These are phyloP conservation scores for Phalanger gymnotis DNA, from an alignment of 2,797 vertebrate species.

Conservation along the genomic window DNA sequence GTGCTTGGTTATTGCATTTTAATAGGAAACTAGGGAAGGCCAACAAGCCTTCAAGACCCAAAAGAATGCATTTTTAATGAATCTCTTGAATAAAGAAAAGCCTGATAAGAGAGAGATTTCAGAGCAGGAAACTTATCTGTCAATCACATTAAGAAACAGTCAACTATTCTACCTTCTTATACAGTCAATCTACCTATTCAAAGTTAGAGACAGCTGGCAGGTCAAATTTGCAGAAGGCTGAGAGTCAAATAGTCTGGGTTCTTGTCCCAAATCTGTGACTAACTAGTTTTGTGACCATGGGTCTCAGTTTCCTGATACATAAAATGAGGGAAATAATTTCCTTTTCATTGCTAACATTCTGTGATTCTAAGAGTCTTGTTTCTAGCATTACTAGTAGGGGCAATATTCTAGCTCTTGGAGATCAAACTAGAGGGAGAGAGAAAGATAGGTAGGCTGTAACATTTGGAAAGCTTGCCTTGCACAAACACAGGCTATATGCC, in stretches of 20 bases:
- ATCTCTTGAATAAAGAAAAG: slow-evolving; percentile 50
- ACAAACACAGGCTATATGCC: not conserved
- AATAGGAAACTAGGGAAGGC: slow-evolving; percentile 3
- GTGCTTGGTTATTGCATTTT: not conserved
- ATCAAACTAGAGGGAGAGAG: not conserved
- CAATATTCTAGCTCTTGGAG: not conserved
- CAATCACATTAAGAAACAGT: not conserved
- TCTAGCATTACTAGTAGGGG: not conserved
- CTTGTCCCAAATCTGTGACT: not conserved
- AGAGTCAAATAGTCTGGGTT: slow-evolving; percentile 20
- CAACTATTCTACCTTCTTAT: not conserved
- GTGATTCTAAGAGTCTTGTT: not conserved
- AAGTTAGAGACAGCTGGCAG: not conserved
- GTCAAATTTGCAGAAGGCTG: not conserved
- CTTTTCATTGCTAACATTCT: not conserved
- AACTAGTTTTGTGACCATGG: not conserved
- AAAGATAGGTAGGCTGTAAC: not conserved
- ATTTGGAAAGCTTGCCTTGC: not conserved
- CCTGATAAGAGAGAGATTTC: not conserved
- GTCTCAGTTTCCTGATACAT: not conserved
- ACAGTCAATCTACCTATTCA: not conserved
- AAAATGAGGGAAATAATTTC: not conserved
- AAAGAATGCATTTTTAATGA: slow-evolving; percentile 75
- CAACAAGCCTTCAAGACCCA: slow-evolving; percentile 15
- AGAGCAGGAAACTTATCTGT: not conserved